Evolutionary conservation across 2,888 invertebrate species (phyloP), one percentile per base, ranked within the genome.

Genomic region (Pandemis cinnamomeana): DNA sequence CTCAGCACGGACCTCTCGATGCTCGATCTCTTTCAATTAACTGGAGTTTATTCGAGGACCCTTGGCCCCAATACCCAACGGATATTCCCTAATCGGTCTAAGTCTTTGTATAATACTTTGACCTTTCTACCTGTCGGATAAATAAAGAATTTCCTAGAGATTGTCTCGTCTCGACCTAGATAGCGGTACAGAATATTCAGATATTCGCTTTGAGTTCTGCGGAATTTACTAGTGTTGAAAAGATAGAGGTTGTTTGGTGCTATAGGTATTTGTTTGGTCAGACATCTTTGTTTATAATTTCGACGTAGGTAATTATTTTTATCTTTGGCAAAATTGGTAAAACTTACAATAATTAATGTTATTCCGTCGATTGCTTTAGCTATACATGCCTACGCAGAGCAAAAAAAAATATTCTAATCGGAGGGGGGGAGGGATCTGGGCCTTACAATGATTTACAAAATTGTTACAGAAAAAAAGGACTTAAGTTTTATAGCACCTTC

Each of bases 1-100:
- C 87, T 87, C 83, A 77, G 86, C 83, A 82, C 86, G 83, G 76
- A 78, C 71, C 78, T 78, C 86, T 86, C 82, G 80, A 83, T 80
- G 83, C 80, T 80, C 86, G 90, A 91, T 92, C 90, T 91, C 89
- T 92, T 92, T 91, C 92, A 92, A 92, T 92, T 92, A 92, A 89
- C 86, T 89, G 80, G 82, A 58, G 58, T 58, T 27, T 27, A 8
- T 27, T 58, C 27, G 58, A 91, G 90, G 82, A 83, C 84, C 79
- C 90, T 90, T 77, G 78, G 75, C 44, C 42, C 44, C 74, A 53
- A 71, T 71, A 76, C 73, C 69, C 77, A 77, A 77, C 76, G 78
- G 77, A 78, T 67, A 75, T 67, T 78, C 77, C 72, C 72, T 73
- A 78, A 74, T 78, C 78, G 72, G 61, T 70, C 63, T 70, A 67